These are phyloP conservation scores for Scaptomyza montana DNA, from an alignment of 1,140 invertebrate species.

Conservation along the genomic window DNA sequence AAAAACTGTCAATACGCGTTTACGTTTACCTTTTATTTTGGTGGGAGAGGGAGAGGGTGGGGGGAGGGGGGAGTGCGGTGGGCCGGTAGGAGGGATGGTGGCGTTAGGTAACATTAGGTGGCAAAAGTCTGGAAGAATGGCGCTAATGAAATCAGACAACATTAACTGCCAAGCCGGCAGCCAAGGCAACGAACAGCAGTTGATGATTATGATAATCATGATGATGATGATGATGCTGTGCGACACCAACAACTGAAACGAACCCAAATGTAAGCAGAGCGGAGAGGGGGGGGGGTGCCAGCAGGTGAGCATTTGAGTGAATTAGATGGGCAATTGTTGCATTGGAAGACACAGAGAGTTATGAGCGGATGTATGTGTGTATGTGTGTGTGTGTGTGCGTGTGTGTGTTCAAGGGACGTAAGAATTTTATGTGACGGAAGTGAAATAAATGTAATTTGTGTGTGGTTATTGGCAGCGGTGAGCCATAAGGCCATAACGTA, in stretches of 20 bases:
- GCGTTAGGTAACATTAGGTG: not conserved
- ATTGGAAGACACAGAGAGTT: constrained; percentile 39
- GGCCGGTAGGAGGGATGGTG: not conserved
- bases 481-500: constrained; percentile 47
- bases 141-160: constrained; percentile 80
- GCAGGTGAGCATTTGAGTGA: constrained; percentile 70
- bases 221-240: constrained; percentile 35
- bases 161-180: constrained; percentile 74
- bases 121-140: constrained; percentile 25
- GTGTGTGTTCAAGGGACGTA: constrained; percentile 35
- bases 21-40: constrained; percentile 5
- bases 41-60: not conserved
- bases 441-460: constrained; percentile 81
- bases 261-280: constrained; percentile 15
- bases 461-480: constrained; percentile 68
- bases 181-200: constrained; percentile 29
- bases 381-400: constrained; percentile 12
- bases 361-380: constrained; percentile 15
- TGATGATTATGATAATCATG: constrained; percentile 1
- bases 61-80: not conserved
- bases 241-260: constrained; percentile 20
- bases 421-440: constrained; percentile 79
- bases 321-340: constrained; percentile 80
- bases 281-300: constrained; percentile 18
- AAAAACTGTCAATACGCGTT: constrained; percentile 66